Evolutionary conservation across 2,888 invertebrate genomes (phyloP), one percentile per base, ranked within the genome.

Genomic region (Athalia rosae): DNA sequence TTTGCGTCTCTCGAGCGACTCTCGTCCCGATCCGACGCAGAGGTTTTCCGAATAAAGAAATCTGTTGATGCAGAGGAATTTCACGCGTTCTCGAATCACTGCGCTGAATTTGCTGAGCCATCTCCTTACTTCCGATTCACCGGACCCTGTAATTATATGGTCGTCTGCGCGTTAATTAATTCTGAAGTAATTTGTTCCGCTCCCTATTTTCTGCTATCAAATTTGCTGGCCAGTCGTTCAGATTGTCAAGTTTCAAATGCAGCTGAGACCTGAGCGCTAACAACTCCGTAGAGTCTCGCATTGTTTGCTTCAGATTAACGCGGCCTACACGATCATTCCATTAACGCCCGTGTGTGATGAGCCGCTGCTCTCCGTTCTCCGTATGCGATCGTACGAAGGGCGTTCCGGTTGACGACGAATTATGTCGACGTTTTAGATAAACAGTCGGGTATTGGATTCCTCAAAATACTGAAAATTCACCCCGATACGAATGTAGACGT

Each of bases 311-410:
- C 83, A 80, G 83, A 86, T 84, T 83, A 85, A 81, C 82, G 79
- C 64, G 78, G 81, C 82, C 81, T 81, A 87, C 86, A 87, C 81
- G 86, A 80, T 85, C 86, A 80, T 84, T 87, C 86, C 86, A 87
- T 87, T 87, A 87, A 84, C 84, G 80, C 80, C 82, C 61, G 62
- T 74, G 74, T 74, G 74, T 74, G 71, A 45, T 41, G 41, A 43
- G 7, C n/a, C 48, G 48, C 47, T 43, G 48, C 47, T 43, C 41
- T 74, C 61, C 61, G 28, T 61, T 74, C 61, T 71, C 56, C 71
- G 58, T 28, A 28, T 28, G 28, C 45, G 56, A 58, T 71, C 71
- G 71, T 71, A 56, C 58, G 7, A 8, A 41, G 7, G 9, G 8
- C 67, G 6, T 45, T n/a, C 43, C n/a, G 53, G 43, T 69, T 69